Conservation (phyloP, 2,888 invertebrate genomes). For the Chrysina gloriosa region DNA sequence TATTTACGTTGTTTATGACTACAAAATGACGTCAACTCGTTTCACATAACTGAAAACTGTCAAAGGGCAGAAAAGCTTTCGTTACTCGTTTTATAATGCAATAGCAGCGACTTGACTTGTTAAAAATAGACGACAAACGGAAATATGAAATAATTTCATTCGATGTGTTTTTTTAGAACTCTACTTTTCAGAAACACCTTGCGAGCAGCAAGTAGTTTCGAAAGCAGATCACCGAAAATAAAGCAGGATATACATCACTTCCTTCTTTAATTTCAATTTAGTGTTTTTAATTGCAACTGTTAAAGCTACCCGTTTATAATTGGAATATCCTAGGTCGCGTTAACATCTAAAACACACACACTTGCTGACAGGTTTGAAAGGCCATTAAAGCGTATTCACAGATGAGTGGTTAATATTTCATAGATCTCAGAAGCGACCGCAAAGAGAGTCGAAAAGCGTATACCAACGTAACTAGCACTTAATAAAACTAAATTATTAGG, state of each 20-base stretch:
- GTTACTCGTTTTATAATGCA: not conserved
- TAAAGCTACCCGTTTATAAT: slow-evolving; percentile 22
- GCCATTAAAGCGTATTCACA: not conserved
- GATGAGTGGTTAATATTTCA: slow-evolving; percentile 24
- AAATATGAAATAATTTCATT: no score
- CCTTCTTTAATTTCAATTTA: no score
- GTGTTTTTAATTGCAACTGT: not conserved
- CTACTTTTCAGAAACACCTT: no score
- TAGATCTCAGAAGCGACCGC: slow-evolving; percentile 14
- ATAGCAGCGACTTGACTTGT: no score
- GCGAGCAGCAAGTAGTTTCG: no score
- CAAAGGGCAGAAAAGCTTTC: slow-evolving; percentile 12
- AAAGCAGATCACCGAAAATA: no score
- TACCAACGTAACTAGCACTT: slow-evolving; percentile 22
- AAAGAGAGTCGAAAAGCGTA: slow-evolving; percentile 2
- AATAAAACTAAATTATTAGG: slow-evolving; percentile 31
- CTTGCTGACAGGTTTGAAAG: not conserved
- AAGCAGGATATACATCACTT: no score
- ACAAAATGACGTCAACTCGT: not conserved
- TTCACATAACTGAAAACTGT: not conserved
- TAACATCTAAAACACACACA: slow-evolving; percentile 10
- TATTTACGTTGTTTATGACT: slow-evolving; percentile 1
- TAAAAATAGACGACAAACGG: no score
- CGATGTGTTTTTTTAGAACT: no score
- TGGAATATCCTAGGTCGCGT: slow-evolving; percentile 4